Base-by-base conservation (phyloP, 2,113 vertebrate species). In the Pycnonotus jocosus region DNA sequence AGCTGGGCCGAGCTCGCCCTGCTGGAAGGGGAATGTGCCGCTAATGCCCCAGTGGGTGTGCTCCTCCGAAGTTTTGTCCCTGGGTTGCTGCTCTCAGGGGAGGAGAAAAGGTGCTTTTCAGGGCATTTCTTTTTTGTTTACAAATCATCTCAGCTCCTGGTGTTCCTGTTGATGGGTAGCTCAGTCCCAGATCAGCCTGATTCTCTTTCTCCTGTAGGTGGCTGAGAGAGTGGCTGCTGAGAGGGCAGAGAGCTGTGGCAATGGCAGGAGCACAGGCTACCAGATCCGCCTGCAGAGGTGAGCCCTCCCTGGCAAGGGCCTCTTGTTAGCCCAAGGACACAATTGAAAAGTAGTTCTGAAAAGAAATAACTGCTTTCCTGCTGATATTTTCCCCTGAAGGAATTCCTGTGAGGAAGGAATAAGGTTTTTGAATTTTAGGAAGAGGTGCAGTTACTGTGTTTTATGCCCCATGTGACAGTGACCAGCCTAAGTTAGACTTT, bases 241-340 rank as follows among this genome's bases (percentile, higher is more conserved):
- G 97, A 98, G 99, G 86, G 99, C 98, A 9, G 99, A 99, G 92
- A 82, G 81, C 12, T 99, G 99, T 15, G 99, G 99, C 22, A 98
- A 94, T 73, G 98, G 98, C 72, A 98, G 98, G 85, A 99, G 99
- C 25, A 99, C 99, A 14, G 99, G 99, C 7, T 99, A 99, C 95
- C 99, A 99, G 91, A 99, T 99, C 76, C 99, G 99, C 54, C 98
- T 99, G 22, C 99, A 99, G 96, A 99, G 99, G 99, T 99, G 91
- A 91, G 47, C 8, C 38, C 82, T 89, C 45, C 12, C 0, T 10
- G n/a, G 30, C 7, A 7, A 51, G 35, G 21, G 6, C 24, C 37
- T 48, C 1, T 5, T 66, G 30, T 6, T 31, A 6, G 0, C 47
- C 23, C 33, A 20, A 37, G 74, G 74, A 57, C 22, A 56, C 47